Percentiles rank a stretch among this genome's conserved stretches.
Conservation (phyloP, 2,113 vertebrate genomes). For the Antechinus stuartii region DNA sequence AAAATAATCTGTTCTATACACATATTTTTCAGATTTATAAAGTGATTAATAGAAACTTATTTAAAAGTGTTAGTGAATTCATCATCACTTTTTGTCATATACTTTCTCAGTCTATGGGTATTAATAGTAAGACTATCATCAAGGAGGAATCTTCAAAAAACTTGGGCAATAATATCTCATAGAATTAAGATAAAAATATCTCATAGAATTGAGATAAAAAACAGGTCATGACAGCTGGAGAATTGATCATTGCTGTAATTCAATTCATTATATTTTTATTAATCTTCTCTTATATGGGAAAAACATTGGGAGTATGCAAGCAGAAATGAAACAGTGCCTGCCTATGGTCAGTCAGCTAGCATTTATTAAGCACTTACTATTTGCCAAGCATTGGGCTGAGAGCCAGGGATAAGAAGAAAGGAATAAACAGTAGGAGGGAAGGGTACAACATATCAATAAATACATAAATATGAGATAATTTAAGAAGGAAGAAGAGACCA, state of each 20-base stretch:
- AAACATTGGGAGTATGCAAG: not conserved
- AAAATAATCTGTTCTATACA: not conserved
- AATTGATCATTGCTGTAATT: not conserved
- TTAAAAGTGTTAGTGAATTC: slow-evolving; percentile 1
- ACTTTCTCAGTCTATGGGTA: not conserved
- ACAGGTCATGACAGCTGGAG: not conserved
- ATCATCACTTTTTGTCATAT: not conserved
- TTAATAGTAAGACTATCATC: not conserved
- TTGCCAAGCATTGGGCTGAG: not conserved
- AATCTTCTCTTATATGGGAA: not conserved
- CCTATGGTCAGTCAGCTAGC: not conserved
- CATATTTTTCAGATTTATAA: not conserved
- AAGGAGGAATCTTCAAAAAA: not conserved
- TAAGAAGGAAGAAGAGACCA: not conserved
- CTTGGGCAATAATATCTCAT: not conserved
- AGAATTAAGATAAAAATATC: not conserved
- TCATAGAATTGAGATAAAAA: not conserved
- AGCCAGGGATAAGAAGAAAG: not conserved
- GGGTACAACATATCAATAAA: not conserved
- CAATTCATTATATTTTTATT: not conserved
- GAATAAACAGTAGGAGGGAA: not conserved
- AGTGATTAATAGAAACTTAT: not conserved
- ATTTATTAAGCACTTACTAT: not conserved
- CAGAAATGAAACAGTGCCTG: not conserved
- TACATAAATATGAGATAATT: not conserved